phyloP scores from a whole-genome alignment of 2,113 vertebrate species.

The Oncorhynchus keta region DNA sequence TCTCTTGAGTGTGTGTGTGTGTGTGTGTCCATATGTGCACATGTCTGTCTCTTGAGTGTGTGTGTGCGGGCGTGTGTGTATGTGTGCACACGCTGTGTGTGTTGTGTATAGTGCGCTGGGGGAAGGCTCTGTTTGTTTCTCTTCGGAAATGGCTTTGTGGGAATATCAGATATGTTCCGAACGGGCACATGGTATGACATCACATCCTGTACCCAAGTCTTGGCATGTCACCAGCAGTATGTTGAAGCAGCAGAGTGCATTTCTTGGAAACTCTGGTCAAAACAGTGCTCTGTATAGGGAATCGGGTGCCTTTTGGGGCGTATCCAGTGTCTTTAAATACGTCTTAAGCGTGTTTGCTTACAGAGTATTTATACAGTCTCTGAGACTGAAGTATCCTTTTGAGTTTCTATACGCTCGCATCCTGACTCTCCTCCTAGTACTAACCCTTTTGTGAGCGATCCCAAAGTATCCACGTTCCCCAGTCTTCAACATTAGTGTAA shows the following conservation, averaged over 20 bases:
- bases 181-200: constrained; percentile 35
- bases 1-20: background rate
- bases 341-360: constrained; percentile 9
- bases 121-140: constrained; percentile 48
- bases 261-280: constrained; percentile 1
- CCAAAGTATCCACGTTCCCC: background rate
- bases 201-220: constrained; percentile 32
- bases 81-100: constrained; percentile 1
- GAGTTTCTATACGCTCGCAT: constrained; percentile 19
- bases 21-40: constrained; percentile 13
- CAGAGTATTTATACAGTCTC: constrained; percentile 13
- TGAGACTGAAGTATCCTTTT: constrained; percentile 18
- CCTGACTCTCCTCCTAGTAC: constrained; percentile 1
- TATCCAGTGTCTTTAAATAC: constrained; percentile 2
- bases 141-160: constrained; percentile 44
- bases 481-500: background rate
- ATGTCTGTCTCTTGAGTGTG: background rate
- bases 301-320: background rate
- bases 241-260: constrained; percentile 12
- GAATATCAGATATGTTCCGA: constrained; percentile 42
- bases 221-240: constrained; percentile 17
- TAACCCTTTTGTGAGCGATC: background rate
- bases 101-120: constrained; percentile 25
- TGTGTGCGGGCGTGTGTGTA: constrained; percentile 29
- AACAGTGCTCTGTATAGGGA: too few species aligned